Base-by-base conservation (phyloP, 2,888 invertebrate genomes). In the Cheiracanthium punctorium region DNA sequence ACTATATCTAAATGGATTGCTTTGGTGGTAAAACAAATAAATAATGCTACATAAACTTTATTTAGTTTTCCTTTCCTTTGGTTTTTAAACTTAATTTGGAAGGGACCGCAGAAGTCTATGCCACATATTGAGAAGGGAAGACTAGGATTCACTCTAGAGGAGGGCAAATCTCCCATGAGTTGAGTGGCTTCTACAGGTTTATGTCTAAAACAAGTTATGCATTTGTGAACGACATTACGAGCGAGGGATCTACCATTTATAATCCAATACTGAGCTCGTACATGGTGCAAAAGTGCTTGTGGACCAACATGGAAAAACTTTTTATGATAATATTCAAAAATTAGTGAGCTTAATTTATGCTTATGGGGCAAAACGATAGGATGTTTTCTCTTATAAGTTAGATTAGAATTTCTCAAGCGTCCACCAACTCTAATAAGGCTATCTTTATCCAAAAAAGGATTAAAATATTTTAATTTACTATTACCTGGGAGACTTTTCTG, bases 151-250 rank as follows among this genome's bases (percentile, higher is more conserved):
- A 80, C 41, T 33, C 74, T 30, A 14, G 37, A 37, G 17, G 17
- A 29, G 10, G 82, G 82, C n/a, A 84, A 41, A 17, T 72, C 29
- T 8, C 76, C 71, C 71, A 84, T 82, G 12, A 84, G n/a, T 70
- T 75, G 77, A 4, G 4, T 0, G 14, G n/a, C 5, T 20, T 14
- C 33, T 32, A 20, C 58, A 4, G 82, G 71, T 37, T 84, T 71
- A 10, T 37, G 30, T 58, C 64, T 58, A 29, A 52, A 32, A 37
- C 82, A 84, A 1, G 37, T 43, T 0, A 82, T 30, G 71, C 74
- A 87, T 28, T 73, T 24, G 24, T 72, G 41, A 20, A 79, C 67
- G 29, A 48, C 29, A 30, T 71, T 30, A 30, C 77, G 52, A 10
- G 33, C 14, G 0, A 71, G 32, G 14, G 1, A 29, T 24, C 43